phyloP scores from a whole-genome alignment of 2,888 invertebrate genomes.

The Oscheius sp. region DNA sequence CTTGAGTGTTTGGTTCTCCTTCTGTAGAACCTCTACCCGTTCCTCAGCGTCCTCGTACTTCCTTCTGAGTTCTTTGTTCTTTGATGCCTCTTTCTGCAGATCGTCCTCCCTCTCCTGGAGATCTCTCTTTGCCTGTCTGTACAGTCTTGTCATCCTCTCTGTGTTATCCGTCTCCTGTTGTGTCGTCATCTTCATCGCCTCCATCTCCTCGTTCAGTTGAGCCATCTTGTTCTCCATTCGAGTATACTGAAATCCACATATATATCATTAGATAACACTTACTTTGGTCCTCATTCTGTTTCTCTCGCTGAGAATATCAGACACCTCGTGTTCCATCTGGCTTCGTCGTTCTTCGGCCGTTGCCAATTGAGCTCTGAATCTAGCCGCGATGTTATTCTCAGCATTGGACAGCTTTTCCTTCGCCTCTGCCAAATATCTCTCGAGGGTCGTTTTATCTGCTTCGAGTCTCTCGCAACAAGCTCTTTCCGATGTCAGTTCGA shows the following conservation, averaged over 20 bases:
- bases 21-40: constrained; percentile 19
- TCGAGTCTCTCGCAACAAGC: constrained; percentile 78
- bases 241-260: constrained; percentile 21
- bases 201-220: constrained; percentile 28
- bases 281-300: constrained; percentile 4
- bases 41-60: constrained; percentile 34
- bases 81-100: constrained; percentile 18
- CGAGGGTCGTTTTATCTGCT: constrained; percentile 81
- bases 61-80: constrained; percentile 20
- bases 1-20: constrained; percentile 37
- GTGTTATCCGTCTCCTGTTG: constrained; percentile 33
- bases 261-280: not conserved
- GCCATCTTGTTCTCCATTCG: constrained; percentile 30
- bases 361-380: constrained; percentile 11
- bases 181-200: constrained; percentile 23
- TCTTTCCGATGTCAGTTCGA: constrained; percentile 52
- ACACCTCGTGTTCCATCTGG: constrained; percentile 13
- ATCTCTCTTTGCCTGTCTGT: constrained; percentile 25
- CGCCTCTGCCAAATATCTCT: constrained; percentile 74
- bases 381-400: constrained; percentile 4
- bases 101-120: constrained; percentile 34
- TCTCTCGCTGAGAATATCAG: constrained; percentile 18
- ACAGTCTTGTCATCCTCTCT: constrained; percentile 2
- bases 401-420: not conserved
- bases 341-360: constrained; percentile 18